Evolutionary conservation across 2,888 invertebrate genomes (phyloP).

Genomic region (Odontothrips loti): DNA sequence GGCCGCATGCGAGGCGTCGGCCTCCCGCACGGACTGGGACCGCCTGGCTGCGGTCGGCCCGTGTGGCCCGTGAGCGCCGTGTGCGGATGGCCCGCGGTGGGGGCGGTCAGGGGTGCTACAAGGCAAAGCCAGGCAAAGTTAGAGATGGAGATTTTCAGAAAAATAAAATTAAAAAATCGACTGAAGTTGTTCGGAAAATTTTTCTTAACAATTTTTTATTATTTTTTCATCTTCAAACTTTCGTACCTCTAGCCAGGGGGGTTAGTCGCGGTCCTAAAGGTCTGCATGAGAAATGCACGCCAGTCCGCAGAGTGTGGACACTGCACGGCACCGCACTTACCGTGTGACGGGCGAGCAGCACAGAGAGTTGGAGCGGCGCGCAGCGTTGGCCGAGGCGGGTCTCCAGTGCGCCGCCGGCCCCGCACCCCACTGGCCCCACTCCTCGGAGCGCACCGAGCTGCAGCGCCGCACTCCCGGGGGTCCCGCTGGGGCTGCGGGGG

Average conservation of each 20-base stretch:
- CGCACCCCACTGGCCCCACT: background rate
- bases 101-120: background rate
- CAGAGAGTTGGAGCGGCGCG: conserved; percentile 12
- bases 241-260: no score
- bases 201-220: no score
- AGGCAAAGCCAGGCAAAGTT: no score
- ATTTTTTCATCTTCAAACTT: no score
- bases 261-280: no score
- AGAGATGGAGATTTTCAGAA: no score
- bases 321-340: background rate
- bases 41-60: background rate
- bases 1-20: background rate
- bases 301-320: no score
- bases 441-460: conserved; percentile 9
- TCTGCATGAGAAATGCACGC: no score
- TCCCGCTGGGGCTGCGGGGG: background rate
- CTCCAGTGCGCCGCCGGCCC: background rate
- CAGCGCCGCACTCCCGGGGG: background rate
- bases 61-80: background rate
- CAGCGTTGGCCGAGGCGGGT: background rate
- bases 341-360: conserved; percentile 10
- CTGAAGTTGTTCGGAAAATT: no score
- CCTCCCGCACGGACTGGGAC: background rate
- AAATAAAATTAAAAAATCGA: no score
- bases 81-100: background rate